phyloP scores from a whole-genome alignment of 2,113 vertebrate genomes.

The Myiagra hebetior region DNA sequence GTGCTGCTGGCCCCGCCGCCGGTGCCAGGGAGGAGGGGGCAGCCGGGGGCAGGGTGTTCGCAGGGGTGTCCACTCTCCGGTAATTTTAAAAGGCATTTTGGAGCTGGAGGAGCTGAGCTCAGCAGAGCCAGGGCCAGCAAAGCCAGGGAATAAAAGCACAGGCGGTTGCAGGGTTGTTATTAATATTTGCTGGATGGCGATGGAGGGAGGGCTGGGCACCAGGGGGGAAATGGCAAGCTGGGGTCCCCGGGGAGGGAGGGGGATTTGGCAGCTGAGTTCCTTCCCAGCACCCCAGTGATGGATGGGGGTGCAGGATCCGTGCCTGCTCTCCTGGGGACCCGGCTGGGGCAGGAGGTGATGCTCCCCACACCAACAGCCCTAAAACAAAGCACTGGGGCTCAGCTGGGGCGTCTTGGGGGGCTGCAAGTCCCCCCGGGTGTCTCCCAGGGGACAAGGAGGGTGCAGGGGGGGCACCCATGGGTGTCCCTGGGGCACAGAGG shows the following conservation, averaged over 20 bases:
- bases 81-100: slow-evolving; percentile 46
- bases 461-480: background rate
- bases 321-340: background rate
- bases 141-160: slow-evolving; percentile 16
- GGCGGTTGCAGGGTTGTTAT: background rate
- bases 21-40: background rate
- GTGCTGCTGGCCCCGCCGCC: background rate
- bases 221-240: background rate
- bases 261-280: background rate
- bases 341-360: background rate
- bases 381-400: background rate
- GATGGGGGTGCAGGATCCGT: background rate
- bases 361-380: fast-evolving
- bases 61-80: slow-evolving; percentile 27
- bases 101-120: slow-evolving; percentile 60
- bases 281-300: background rate
- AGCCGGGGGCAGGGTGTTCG: background rate
- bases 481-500: background rate
- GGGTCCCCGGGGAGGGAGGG: background rate
- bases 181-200: background rate
- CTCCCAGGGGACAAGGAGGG: too few species aligned
- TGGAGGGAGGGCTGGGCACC: background rate
- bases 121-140: slow-evolving; percentile 47
- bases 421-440: fast-evolving
- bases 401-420: fast-evolving